Evolutionary conservation across 2,797 vertebrate species (phyloP).

Genomic region (Ataeniobius toweri): DNA sequence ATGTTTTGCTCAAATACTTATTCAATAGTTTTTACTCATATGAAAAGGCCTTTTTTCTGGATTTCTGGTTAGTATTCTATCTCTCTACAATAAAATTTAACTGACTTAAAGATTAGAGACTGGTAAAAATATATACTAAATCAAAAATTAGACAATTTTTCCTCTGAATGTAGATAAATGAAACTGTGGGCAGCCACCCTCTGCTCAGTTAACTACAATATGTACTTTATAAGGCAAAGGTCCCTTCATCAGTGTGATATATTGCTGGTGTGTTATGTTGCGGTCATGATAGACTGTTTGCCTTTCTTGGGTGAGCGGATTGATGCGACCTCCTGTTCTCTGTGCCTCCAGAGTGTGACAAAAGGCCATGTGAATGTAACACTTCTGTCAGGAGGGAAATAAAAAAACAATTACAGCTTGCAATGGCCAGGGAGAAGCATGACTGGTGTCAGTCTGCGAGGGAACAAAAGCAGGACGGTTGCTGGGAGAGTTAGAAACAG

Average conservation of each 20-base stretch:
- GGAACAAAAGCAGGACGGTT: not conserved
- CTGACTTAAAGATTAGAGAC: not conserved
- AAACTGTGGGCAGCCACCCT: not conserved
- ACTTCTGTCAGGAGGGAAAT: slow-evolving; percentile 48
- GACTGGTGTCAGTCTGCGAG: slow-evolving; percentile 60
- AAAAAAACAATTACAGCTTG: slow-evolving; percentile 75
- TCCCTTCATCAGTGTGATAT: slow-evolving; percentile 3
- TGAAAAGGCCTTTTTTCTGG: too few relatives aligned
- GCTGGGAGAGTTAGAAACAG: slow-evolving; percentile 7
- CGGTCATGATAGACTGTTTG: slow-evolving; percentile 33
- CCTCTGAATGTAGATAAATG: too few relatives aligned
- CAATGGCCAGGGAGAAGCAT: slow-evolving; percentile 68
- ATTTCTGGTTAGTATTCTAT: too few relatives aligned
- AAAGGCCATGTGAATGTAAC: slow-evolving; percentile 36
- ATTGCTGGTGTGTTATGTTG: not conserved
- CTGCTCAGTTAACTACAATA: not conserved
- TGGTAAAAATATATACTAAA: not conserved
- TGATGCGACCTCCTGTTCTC: slow-evolving; percentile 42
- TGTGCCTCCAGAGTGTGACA: slow-evolving; percentile 40
- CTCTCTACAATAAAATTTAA: too few relatives aligned
- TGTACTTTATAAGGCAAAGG: not conserved
- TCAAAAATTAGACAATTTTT: not conserved
- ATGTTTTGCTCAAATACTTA: too few relatives aligned
- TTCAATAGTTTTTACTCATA: too few relatives aligned
- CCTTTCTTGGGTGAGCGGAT: slow-evolving; percentile 36